Conservation (phyloP, 1,140 invertebrate species). For the Contarinia nasturtii region DNA sequence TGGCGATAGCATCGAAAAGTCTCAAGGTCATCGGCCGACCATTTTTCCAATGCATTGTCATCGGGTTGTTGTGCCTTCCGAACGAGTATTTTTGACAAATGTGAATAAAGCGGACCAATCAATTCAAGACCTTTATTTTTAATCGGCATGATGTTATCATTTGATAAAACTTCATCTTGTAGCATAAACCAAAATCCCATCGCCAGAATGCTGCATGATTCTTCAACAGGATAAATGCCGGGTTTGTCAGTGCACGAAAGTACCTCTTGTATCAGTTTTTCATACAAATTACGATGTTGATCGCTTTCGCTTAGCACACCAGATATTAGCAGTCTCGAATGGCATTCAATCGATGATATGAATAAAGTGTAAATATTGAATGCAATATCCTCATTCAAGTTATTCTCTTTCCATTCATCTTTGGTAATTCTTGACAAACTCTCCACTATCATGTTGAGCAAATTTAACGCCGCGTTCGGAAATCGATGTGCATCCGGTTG, state of each 20-base stretch:
- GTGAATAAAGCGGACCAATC: conserved; percentile 21
- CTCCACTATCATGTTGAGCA: conserved; percentile 26
- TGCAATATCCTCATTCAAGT: conserved; percentile 27
- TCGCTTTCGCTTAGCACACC: conserved; percentile 24
- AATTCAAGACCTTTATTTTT: conserved; percentile 17
- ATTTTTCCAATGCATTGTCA: conserved; percentile 18
- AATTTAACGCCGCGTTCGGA: conserved; percentile 27
- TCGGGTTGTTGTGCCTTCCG: conserved; percentile 21
- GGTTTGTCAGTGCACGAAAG: conserved; percentile 58
- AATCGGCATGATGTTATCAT: conserved; percentile 12
- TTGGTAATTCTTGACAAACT: conserved; percentile 17
- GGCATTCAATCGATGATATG: conserved; percentile 40
- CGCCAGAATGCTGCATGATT: conserved; percentile 60
- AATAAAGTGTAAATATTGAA: conserved; percentile 39
- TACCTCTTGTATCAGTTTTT: conserved; percentile 28
- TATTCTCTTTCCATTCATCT: conserved; percentile 21
- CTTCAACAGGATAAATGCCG: conserved; percentile 67
- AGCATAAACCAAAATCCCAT: conserved; percentile 83
- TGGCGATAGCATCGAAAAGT: conserved; percentile 76
- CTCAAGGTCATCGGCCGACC: conserved; percentile 56
- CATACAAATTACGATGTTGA: conserved; percentile 21
- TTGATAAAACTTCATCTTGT: conserved; percentile 32
- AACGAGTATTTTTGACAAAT: conserved; percentile 18
- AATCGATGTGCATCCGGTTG: conserved; percentile 33
- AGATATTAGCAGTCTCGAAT: conserved; percentile 38